Conservation (phyloP, 2,797 vertebrate species). For the Anguilla obscura region DNA sequence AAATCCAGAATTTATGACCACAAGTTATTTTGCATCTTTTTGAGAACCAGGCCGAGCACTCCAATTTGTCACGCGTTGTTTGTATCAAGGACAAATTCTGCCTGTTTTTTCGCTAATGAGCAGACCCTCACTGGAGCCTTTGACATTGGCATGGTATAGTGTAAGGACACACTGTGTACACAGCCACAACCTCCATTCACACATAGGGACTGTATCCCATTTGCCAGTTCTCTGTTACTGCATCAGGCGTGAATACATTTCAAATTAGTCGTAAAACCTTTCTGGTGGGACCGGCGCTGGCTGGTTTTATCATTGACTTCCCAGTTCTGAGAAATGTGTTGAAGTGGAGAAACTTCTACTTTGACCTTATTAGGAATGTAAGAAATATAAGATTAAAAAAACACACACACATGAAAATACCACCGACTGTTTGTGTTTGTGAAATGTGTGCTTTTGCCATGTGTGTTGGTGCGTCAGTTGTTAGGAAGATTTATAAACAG, state of each 20-base stretch:
- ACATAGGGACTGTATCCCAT: not conserved
- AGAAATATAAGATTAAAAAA: not conserved
- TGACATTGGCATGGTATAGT: too few species aligned
- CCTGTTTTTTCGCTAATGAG: not conserved
- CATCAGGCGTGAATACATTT: not conserved
- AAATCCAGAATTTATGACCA: constrained; percentile 1
- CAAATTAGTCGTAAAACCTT: not conserved
- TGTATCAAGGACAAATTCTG: not conserved
- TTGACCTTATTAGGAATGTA: not conserved
- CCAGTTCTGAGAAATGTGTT: not conserved
- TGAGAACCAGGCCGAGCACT: not conserved
- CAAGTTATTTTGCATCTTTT: not conserved
- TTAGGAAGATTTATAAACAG: not conserved
- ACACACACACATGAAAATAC: not conserved
- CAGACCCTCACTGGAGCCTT: not conserved
- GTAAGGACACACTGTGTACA: not conserved
- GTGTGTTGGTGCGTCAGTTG: not conserved
- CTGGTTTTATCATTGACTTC: not conserved
- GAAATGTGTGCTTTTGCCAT: not conserved
- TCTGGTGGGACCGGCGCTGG: not conserved
- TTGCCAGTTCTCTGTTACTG: not conserved
- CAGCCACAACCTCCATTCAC: not conserved
- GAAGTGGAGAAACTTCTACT: not conserved
- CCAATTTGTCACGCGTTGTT: not conserved
- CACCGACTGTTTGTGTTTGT: not conserved